Evolutionary conservation across 92 coral and sea anemone species (phyloP), one percentile per base, ranked within the genome.

Genomic region (Epizoanthus rinbou): DNA sequence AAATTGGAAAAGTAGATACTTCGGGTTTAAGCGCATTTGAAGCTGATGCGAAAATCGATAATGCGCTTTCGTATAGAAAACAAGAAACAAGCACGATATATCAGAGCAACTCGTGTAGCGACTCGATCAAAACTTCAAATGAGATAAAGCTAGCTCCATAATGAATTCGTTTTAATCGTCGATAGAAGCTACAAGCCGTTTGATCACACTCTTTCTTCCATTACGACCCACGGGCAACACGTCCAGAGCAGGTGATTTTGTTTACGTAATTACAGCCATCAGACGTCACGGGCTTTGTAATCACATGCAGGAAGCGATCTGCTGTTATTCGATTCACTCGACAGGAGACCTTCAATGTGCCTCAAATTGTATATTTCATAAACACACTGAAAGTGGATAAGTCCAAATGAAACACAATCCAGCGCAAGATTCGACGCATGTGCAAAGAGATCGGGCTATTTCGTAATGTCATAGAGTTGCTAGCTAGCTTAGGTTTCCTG

Each of bases 281-380:
- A 56, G 28, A 74, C 80, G 80, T 74, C 80, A 74, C 65, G 65
- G 28, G 7, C 14, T 74, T n/a, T n/a, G n/a, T 74, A 74, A 74
- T 74, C 24, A 18, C 28, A 74, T 74, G 64, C 80, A 74, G 80
- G 63, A 28, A 28, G 13, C 73, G 43, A 19, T 18, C 23, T 67
- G 21, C 0, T 8, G 18, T 6, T 18, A 74, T 25, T 25, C 63
- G 22, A 2, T 25, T 25, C 65, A 8, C 19, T 73, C 19, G 62
- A 52, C 80, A 74, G 80, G 8, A 25, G 64, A 47, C 54, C 65
- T 43, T 28, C 39, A 6, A 67, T 33, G 50, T 5, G 39, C 5
- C 25, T 13, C 58, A 0, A 43, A 50, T 41, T 39, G 57, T 31
- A 47, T 28, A 47, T 23, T 50, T 68, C 7, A 11, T 31, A 9